Conservation (phyloP, 2,797 vertebrate genomes). For the Lindbergichthys nudifrons region DNA sequence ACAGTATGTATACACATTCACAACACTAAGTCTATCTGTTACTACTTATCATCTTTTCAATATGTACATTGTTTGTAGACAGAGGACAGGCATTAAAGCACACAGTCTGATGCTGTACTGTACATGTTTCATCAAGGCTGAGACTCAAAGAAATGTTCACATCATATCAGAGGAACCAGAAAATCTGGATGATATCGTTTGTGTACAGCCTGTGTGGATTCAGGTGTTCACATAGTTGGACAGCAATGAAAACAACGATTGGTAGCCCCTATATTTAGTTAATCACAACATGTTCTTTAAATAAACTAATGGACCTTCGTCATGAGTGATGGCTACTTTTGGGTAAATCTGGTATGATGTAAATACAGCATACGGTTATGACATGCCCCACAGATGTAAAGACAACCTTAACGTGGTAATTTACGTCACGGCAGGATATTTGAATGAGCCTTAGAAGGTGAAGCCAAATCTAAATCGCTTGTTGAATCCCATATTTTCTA, state of each 20-base stretch:
- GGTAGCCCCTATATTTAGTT: fast-evolving
- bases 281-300: neutral
- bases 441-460: too few relatives aligned
- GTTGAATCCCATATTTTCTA: too few relatives aligned
- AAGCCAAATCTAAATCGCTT: too few relatives aligned
- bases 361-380: neutral
- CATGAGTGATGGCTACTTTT: neutral
- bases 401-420: too few relatives aligned
- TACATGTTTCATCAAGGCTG: constrained; percentile 10
- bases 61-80: neutral
- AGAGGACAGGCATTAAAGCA: constrained; percentile 1
- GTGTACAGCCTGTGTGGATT: too few relatives aligned
- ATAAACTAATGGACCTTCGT: neutral
- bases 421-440: too few relatives aligned
- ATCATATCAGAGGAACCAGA: constrained; percentile 50
- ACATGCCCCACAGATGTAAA: constrained; percentile 2
- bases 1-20: constrained; percentile 4
- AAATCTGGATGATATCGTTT: neutral
- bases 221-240: neutral
- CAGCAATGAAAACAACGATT: neutral
- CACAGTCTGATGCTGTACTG: neutral
- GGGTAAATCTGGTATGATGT: constrained; percentile 32
- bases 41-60: neutral
- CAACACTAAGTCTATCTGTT: neutral
- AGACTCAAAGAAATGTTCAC: constrained; percentile 20